phyloP scores from a whole-genome alignment of 2,797 vertebrate species.

The Threskiornis aethiopicus region DNA sequence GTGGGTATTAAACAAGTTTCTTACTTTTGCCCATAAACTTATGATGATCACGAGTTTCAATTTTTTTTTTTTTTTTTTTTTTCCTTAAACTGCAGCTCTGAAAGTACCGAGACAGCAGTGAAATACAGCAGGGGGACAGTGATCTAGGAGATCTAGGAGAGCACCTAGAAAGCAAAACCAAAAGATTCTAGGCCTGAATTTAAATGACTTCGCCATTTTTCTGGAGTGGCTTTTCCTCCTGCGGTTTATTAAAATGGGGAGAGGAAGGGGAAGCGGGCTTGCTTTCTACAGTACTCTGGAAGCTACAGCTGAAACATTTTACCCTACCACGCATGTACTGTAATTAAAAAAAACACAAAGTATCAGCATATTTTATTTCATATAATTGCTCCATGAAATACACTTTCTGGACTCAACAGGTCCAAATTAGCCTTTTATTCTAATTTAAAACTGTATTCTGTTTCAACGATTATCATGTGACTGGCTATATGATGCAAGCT shows the following conservation, averaged over 20 bases:
- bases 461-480: neutral
- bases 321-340: neutral
- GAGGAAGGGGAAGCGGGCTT: neutral
- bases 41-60: neutral
- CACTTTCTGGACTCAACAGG: neutral
- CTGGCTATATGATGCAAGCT: neutral
- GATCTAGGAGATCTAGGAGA: neutral
- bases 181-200: neutral
- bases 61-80: neutral
- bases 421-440: neutral
- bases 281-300: neutral
- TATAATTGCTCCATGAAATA: neutral
- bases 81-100: neutral
- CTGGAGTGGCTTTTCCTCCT: neutral
- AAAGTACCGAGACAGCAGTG: neutral
- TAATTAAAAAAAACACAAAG: neutral
- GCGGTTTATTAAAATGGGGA: neutral
- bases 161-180: neutral
- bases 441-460: neutral
- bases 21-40: neutral
- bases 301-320: neutral
- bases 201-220: neutral
- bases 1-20: neutral
- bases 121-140: neutral
- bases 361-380: constrained; percentile 3